Evolutionary conservation across 1,140 invertebrate species (phyloP).

Genomic region (Cotesia chilonis): DNA sequence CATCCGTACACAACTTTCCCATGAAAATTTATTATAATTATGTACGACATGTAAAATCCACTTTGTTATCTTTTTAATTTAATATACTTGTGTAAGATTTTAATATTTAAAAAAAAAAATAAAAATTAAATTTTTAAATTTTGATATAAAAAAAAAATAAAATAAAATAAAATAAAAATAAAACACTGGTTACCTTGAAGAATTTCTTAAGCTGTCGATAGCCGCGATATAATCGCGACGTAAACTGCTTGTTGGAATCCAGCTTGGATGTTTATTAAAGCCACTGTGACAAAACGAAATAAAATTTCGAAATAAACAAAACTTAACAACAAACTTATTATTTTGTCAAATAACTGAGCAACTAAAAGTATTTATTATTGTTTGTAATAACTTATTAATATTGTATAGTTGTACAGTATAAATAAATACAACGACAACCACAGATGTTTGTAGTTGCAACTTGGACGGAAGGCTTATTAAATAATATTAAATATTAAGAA

Average conservation of each 20-base stretch:
- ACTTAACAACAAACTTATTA: neutral
- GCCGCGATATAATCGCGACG: conserved; percentile 67
- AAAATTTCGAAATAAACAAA: conserved; percentile 6
- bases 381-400: neutral
- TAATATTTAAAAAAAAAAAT: neutral
- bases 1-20: no score
- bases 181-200: conserved; percentile 59
- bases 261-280: conserved; percentile 65
- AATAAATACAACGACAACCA: no score
- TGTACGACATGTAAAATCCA: no score
- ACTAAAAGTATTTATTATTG: neutral
- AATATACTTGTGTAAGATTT: no score
- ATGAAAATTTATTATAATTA: no score
- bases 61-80: no score
- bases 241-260: conserved; percentile 66
- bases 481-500: conserved; percentile 17
- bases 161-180: no score
- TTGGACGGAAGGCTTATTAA: conserved; percentile 21
- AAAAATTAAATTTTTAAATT: no score
- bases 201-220: conserved; percentile 65
- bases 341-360: no score
- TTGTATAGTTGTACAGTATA: no score
- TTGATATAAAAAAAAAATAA: no score
- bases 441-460: neutral
- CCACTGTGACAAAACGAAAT: conserved; percentile 50